These are phyloP conservation scores for Epizoanthus scotinus DNA, from an alignment of 92 coral and sea anemone species.

Conservation along the genomic window DNA sequence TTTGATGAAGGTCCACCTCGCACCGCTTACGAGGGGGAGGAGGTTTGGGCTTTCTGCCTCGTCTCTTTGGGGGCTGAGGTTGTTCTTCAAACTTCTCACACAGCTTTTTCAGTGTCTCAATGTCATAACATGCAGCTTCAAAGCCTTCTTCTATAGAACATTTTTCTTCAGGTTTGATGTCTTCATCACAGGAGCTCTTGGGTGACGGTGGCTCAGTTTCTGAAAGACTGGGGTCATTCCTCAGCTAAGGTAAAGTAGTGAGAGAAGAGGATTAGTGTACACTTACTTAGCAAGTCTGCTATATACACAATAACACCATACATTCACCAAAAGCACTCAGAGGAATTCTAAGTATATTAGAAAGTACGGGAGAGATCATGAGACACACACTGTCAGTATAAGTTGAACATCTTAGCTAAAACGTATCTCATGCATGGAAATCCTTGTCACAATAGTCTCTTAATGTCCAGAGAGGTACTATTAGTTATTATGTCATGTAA, in stretches of 20 bases:
- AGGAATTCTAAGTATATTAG: no score
- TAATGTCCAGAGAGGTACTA: no score
- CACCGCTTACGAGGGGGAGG: slow-evolving; percentile 88
- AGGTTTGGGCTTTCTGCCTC: slow-evolving; percentile 74
- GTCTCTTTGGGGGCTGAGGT: slow-evolving; percentile 83
- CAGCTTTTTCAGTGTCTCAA: slow-evolving; percentile 74
- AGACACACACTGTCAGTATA: no score
- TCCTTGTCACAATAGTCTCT: no score
- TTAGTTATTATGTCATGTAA: no score
- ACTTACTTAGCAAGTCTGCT: not conserved
- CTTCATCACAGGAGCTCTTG: slow-evolving; percentile 15
- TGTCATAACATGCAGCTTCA: slow-evolving; percentile 73
- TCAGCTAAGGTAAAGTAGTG: slow-evolving; percentile 9
- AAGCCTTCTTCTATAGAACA: slow-evolving; percentile 75
- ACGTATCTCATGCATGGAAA: no score
- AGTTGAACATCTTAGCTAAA: no score
- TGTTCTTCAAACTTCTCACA: slow-evolving; percentile 87
- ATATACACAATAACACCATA: no score
- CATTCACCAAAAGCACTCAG: no score
- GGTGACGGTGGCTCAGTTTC: slow-evolving; percentile 23
- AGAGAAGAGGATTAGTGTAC: not conserved
- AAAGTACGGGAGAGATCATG: no score
- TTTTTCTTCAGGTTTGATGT: slow-evolving; percentile 5
- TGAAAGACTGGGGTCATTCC: slow-evolving; percentile 9
- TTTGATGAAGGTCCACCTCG: slow-evolving; percentile 83